Evolutionary conservation across 1,140 invertebrate genomes (phyloP).

Genomic region (Meloidogyne chitwoodi): DNA sequence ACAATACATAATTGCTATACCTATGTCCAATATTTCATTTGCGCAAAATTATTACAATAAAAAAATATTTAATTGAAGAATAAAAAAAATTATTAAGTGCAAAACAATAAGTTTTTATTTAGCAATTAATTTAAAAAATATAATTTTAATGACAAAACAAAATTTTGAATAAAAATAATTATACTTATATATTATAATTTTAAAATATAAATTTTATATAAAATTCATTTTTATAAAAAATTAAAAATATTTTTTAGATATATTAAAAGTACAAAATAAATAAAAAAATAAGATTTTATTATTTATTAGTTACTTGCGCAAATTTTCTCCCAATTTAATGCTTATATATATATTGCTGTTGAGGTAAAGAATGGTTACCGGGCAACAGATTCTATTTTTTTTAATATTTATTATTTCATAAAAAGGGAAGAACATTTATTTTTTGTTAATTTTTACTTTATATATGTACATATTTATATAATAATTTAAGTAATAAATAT

Average conservation of each 20-base stretch:
- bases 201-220: too few relatives aligned
- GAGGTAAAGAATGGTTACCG: neutral
- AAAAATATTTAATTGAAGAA: neutral
- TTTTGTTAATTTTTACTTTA: neutral
- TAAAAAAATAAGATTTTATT: neutral
- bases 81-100: neutral
- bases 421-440: neutral
- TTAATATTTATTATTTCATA: too few relatives aligned
- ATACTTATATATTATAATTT: too few relatives aligned
- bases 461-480: too few relatives aligned
- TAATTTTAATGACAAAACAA: too few relatives aligned
- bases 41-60: neutral
- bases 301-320: neutral
- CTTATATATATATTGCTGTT: neutral
- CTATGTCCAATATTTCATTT: neutral
- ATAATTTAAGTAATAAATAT: too few relatives aligned
- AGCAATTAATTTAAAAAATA: too few relatives aligned
- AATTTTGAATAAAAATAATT: too few relatives aligned
- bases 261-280: neutral
- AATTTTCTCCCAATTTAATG: neutral
- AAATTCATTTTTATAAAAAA: too few relatives aligned
- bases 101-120: neutral
- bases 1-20: too few relatives aligned
- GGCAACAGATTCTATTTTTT: neutral
- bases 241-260: too few relatives aligned